These are phyloP conservation scores for Drosophila neonasuta DNA, from an alignment of 2,888 invertebrate species.

Conservation along the genomic window DNA sequence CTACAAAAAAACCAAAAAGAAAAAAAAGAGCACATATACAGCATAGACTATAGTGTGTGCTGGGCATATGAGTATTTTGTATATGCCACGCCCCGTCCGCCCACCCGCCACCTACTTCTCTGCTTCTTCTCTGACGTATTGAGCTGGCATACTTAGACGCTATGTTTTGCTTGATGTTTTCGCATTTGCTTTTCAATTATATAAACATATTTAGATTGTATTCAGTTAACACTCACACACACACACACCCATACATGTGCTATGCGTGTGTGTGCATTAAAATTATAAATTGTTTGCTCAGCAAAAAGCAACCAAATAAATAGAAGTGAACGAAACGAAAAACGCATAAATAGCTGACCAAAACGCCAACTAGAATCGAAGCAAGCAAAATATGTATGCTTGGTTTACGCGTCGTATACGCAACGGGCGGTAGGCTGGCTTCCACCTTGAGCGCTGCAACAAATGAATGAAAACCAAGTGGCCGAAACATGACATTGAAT, in stretches of 20 bases:
- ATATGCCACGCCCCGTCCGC: slow-evolving; percentile 43
- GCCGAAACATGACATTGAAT: slow-evolving; percentile 72
- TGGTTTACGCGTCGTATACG: slow-evolving; percentile 44
- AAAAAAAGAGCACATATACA: neutral
- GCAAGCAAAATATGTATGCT: neutral
- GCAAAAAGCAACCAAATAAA: slow-evolving; percentile 69
- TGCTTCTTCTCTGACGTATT: slow-evolving; percentile 40
- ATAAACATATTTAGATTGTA: slow-evolving; percentile 76
- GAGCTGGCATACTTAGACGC: slow-evolving; percentile 60
- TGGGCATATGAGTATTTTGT: slow-evolving; percentile 51
- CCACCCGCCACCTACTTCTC: neutral
- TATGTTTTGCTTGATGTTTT: slow-evolving; percentile 64
- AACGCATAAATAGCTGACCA: slow-evolving; percentile 65
- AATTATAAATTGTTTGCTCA: slow-evolving; percentile 76
- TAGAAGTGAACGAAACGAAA: slow-evolving; percentile 43
- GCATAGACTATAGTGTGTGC: slow-evolving; percentile 24
- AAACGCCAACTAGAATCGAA: slow-evolving; percentile 31
- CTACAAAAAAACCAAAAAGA: slow-evolving; percentile 35
- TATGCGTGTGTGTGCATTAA: slow-evolving; percentile 68
- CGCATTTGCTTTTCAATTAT: slow-evolving; percentile 76
- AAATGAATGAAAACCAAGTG: slow-evolving; percentile 73
- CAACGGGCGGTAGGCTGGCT: slow-evolving; percentile 23
- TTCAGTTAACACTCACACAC: slow-evolving; percentile 60
- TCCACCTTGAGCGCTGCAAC: slow-evolving; percentile 66
- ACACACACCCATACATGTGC: slow-evolving; percentile 15